A percentile compares a stretch with the other conserved stretches of the same genome.
phyloP scores from a whole-genome alignment of 2,797 vertebrate genomes.

The Psittacula echo region DNA sequence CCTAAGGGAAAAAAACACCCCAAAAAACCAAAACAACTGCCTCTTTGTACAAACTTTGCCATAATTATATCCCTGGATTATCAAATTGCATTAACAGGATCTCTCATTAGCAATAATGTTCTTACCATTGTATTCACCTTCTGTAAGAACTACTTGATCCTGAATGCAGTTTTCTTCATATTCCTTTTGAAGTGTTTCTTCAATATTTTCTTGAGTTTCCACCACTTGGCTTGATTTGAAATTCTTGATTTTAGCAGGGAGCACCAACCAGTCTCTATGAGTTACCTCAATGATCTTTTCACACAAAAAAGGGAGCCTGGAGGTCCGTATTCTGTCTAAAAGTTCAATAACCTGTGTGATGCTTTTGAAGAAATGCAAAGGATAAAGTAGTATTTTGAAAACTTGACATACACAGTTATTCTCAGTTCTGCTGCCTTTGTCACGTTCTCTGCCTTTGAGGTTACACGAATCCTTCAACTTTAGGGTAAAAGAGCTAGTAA shows the following conservation, averaged over 20 bases:
- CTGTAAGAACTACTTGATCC: slow-evolving; percentile 19
- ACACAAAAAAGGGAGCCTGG: slow-evolving; percentile 82
- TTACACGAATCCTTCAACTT: background rate
- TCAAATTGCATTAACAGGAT: background rate
- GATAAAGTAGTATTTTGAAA: slow-evolving; percentile 15
- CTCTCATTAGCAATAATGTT: background rate
- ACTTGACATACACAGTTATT: background rate
- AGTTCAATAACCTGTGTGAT: slow-evolving; percentile 91
- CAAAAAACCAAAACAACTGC: background rate
- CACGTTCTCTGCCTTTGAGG: background rate
- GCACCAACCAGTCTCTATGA: slow-evolving; percentile 86
- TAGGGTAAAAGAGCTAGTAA: background rate
- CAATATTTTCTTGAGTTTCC: slow-evolving; percentile 39
- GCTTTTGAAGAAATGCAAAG: slow-evolving; percentile 76
- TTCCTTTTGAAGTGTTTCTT: slow-evolving; percentile 44
- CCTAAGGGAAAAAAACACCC: background rate
- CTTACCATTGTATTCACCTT: slow-evolving; percentile 68
- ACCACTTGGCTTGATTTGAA: slow-evolving; percentile 72
- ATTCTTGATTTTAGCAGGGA: slow-evolving; percentile 82
- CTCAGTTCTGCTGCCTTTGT: background rate
- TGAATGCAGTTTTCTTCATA: background rate
- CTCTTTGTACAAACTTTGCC: background rate
- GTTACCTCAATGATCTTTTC: slow-evolving; percentile 87
- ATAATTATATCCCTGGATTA: background rate
- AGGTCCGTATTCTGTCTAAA: slow-evolving; percentile 84